Evolutionary conservation across 2,888 invertebrate species (phyloP).

Genomic region (Anodontia alba): DNA sequence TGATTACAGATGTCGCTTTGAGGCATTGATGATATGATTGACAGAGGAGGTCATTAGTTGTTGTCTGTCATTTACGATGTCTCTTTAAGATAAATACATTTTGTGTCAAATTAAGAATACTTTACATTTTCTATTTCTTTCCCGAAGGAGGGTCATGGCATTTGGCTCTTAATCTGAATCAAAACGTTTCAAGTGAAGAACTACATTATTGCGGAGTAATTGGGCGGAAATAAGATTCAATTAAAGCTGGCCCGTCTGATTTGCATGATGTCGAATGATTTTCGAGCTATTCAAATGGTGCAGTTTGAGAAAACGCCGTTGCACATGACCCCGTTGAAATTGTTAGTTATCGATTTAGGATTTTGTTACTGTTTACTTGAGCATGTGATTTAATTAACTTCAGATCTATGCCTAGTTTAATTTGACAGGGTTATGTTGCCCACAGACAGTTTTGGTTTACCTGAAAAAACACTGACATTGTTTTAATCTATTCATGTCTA

Average conservation of each 20-base stretch:
- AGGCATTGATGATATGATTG: neutral
- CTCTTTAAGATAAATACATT: neutral
- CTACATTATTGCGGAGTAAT: constrained; percentile 3
- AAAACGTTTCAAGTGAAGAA: neutral
- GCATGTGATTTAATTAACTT: constrained; percentile 11
- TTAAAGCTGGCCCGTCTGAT: neutral
- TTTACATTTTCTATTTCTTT: neutral
- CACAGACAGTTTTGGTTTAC: too few species aligned
- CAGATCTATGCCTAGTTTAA: neutral
- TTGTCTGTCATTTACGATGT: constrained; percentile 1
- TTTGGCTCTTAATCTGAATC: neutral
- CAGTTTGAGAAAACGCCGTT: neutral
- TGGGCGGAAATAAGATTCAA: constrained; percentile 5
- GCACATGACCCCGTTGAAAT: neutral
- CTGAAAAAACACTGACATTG: too few species aligned
- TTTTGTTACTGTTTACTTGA: neutral
- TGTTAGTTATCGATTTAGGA: neutral
- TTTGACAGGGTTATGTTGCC: neutral
- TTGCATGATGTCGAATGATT: neutral
- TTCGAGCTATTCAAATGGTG: neutral
- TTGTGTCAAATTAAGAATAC: neutral
- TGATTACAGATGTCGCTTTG: constrained; percentile 13
- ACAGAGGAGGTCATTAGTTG: neutral
- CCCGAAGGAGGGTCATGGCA: neutral
- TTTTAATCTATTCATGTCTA: too few species aligned